These are phyloP conservation scores for Pseudococcus jackbeardsleyi DNA, from an alignment of 2,888 invertebrate genomes.

Conservation along the genomic window DNA sequence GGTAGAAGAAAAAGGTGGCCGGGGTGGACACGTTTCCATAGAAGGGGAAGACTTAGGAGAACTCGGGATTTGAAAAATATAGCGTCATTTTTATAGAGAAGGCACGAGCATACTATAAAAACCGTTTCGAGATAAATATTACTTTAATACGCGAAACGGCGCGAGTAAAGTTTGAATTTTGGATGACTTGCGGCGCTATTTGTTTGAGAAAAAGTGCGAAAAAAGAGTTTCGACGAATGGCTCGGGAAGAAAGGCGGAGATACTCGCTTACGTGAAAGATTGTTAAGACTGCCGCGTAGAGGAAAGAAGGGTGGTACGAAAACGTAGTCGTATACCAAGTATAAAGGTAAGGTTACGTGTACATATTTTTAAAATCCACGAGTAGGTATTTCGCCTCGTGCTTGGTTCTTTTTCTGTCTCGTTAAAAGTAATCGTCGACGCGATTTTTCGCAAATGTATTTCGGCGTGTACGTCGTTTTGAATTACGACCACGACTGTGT, in stretches of 20 bases:
- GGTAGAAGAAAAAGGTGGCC: neutral
- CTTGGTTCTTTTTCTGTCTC: neutral
- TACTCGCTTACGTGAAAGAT: neutral
- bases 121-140: conserved; percentile 38
- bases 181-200: conserved; percentile 47
- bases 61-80: conserved; percentile 34
- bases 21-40: neutral
- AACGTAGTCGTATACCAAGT: neutral
- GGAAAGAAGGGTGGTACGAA: neutral
- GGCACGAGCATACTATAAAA: neutral
- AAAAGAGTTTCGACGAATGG: neutral
- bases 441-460: conserved; percentile 21
- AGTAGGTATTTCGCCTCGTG: neutral
- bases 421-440: conserved; percentile 10
- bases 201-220: neutral
- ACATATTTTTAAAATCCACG: conserved; percentile 11
- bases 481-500: neutral
- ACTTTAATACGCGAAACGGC: conserved; percentile 38
- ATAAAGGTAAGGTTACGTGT: neutral
- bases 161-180: conserved; percentile 43
- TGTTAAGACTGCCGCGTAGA: neutral
- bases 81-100: conserved; percentile 7
- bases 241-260: neutral
- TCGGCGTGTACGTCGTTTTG: neutral
- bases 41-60: neutral